Conservation (phyloP, 2,797 vertebrate genomes). For the Pseudomugil tenellus region DNA sequence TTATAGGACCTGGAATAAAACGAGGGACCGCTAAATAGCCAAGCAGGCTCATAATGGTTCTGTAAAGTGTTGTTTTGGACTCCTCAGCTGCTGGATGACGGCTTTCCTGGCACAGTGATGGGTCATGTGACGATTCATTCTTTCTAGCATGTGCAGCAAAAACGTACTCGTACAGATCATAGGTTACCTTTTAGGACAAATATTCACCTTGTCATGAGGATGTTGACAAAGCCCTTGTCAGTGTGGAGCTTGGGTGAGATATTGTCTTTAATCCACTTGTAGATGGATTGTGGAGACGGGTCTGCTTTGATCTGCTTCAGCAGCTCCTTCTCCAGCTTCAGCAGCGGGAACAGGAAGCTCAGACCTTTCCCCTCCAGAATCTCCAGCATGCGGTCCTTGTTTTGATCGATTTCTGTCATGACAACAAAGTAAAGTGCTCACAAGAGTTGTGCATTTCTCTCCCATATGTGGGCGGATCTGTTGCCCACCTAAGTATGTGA, state of each 20-base stretch:
- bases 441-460: not conserved
- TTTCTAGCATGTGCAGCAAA: too few relatives aligned
- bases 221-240: conserved; percentile 99
- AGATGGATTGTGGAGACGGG: conserved; percentile 97
- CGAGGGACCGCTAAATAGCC: too few relatives aligned
- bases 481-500: not conserved
- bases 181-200: not conserved
- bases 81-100: too few relatives aligned
- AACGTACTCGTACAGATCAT: too few relatives aligned
- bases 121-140: too few relatives aligned
- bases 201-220: conserved; percentile 97
- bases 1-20: too few relatives aligned
- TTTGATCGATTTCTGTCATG: conserved; percentile 94
- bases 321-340: conserved; percentile 98
- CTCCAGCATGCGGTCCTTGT: conserved; percentile 99
- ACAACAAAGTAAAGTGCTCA: not conserved
- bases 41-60: too few relatives aligned
- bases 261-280: conserved; percentile 99
- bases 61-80: too few relatives aligned
- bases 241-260: conserved; percentile 98
- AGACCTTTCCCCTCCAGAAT: conserved; percentile 97
- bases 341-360: conserved; percentile 96
- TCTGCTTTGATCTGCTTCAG: conserved; percentile 96
- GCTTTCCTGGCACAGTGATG: too few relatives aligned
- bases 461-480: too few relatives aligned